Evolutionary conservation across 2,113 vertebrate genomes (phyloP).

Genomic region (Ictalurus furcatus): DNA sequence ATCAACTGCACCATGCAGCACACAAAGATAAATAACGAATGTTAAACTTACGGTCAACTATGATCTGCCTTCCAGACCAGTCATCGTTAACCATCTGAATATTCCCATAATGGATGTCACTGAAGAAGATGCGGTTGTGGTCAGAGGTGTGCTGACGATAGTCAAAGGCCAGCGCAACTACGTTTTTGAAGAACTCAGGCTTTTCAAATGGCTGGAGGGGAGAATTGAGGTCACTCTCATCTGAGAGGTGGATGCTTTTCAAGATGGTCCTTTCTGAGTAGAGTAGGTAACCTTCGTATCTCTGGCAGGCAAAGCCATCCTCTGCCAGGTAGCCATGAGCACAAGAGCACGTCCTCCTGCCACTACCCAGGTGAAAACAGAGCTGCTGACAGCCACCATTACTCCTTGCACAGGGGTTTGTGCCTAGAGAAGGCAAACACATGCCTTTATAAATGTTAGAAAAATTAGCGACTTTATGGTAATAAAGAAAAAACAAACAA

Average conservation of each 20-base stretch:
- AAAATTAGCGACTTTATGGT: neutral
- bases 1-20: neutral
- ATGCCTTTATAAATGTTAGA: neutral
- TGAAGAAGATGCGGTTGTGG: conserved; percentile 95
- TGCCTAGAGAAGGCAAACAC: conserved; percentile 70
- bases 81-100: conserved; percentile 96
- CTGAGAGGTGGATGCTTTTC: conserved; percentile 95
- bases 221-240: conserved; percentile 94
- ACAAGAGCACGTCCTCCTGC: conserved; percentile 85
- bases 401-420: conserved; percentile 87
- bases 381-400: conserved; percentile 95
- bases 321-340: conserved; percentile 91
- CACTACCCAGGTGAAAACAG: conserved; percentile 89
- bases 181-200: conserved; percentile 90
- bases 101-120: conserved; percentile 94
- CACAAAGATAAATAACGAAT: conserved; percentile 7
- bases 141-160: conserved; percentile 81
- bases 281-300: conserved; percentile 93
- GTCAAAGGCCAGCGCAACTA: conserved; percentile 91
- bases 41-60: conserved; percentile 89
- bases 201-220: conserved; percentile 92
- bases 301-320: conserved; percentile 84
- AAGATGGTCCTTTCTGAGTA: conserved; percentile 95
- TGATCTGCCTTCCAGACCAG: conserved; percentile 85
- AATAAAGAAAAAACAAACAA: neutral